A percentile compares a stretch with the other conserved stretches of the same genome.
These are phyloP conservation scores for Thecophora atra DNA, from an alignment of 2,888 invertebrate species.

Conservation along the genomic window DNA sequence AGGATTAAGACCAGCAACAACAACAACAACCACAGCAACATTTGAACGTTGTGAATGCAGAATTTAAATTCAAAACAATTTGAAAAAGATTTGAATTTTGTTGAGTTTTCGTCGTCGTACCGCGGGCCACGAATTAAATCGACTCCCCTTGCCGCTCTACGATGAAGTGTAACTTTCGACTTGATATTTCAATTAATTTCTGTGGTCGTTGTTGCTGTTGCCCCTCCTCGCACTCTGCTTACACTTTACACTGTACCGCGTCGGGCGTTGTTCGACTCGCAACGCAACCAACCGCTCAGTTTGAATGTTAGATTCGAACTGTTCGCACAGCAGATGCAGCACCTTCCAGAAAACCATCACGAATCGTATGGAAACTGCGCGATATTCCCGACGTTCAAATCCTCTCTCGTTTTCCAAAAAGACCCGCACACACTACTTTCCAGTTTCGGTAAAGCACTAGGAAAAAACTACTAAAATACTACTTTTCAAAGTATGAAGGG, in stretches of 20 bases:
- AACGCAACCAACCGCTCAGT: conserved; percentile 59
- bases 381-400: no score
- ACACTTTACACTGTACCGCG: conserved; percentile 12
- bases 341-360: neutral
- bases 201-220: no score
- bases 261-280: conserved; percentile 40
- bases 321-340: conserved; percentile 45
- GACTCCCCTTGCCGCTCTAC: neutral
- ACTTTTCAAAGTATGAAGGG: no score
- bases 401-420: no score
- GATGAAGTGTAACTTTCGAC: neutral
- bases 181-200: conserved; percentile 16
- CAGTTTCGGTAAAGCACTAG: no score
- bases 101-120: neutral
- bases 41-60: neutral
- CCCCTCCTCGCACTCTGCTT: neutral
- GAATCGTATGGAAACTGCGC: no score
- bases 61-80: neutral
- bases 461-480: no score
- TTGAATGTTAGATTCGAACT: conserved; percentile 66
- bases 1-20: neutral
- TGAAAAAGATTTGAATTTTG: neutral
- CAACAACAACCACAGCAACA: neutral
- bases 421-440: no score
- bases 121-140: neutral